Base-by-base conservation (phyloP, 2,888 invertebrate species). In the Cryptophagus acutangulus region DNA sequence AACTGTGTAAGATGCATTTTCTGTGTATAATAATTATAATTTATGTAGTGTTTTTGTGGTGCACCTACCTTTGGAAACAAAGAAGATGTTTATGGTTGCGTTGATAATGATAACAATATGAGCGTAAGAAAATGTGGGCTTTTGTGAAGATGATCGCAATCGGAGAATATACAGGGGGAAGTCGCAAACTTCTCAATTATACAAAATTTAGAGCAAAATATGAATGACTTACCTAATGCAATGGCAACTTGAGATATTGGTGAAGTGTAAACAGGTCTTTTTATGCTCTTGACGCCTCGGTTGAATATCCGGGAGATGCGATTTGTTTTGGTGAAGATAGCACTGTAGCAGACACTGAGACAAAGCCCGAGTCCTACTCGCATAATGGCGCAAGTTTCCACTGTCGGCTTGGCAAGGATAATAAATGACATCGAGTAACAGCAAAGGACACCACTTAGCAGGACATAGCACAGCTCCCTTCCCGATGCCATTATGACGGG, bases 281-380 rank as follows among this genome's bases (percentile, higher is more conserved):
- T 81, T 40, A 81, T 79, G 41, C 80, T 81, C 52, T 80, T 81
- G 41, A 83, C 78, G 38, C 81, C 79, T 12, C 79, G 75, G 63
- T 82, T 81, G 64, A 85, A 85, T 38, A 85, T 84, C 31, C 84
- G 70, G 2, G 82, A 82, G 38, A 85, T 78, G 35, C 84, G 74
- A 66, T 84, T 86, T 2, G 84, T 85, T 63, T 86, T 85, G 1
- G 84, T 84, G 45, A 86, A 74, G 42, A 86, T 77, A 6, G 85
- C 84, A 40, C 84, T 79, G 62, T 87, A 86, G 57, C 84, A 83
- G 38, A 84, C 77, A 46, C 81, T 81, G 47, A 87, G 72, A 14
- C 84, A 83, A 1, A 85, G 72, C 0, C 86, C 85, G 8, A 86
- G 74, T 1, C 84, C 82, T 31, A 84, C 74, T 17, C 79, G 66